Base-by-base conservation (phyloP, 2,113 vertebrate genomes). In the Ceyx cyanopectus region DNA sequence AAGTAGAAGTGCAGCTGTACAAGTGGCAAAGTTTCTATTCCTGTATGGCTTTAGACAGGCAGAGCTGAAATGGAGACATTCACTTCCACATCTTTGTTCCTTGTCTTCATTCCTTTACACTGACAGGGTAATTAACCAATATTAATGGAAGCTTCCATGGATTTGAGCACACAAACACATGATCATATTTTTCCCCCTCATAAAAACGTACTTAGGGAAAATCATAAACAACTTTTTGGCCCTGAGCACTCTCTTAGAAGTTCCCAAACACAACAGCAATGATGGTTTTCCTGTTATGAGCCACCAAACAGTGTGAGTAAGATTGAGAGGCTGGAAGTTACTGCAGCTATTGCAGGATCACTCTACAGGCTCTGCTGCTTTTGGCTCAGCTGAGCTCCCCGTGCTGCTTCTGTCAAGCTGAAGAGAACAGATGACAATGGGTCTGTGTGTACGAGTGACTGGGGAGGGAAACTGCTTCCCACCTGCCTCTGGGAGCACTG, bases 391-490 rank as follows among this genome's bases (percentile, higher is more conserved):
- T 90, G 29, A 46, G 50, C 14, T 73, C 56, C 54, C 58, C 7
- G 4, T 68, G 70, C 67, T 87, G 87, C 76, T 94, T 72, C 72
- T 73, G 61, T 73, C 90, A 87, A 91, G 43, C 60, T 87, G 66
- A 96, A 90, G 81, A 90, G 89, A 95, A 91, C 8, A 87, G 57
- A 94, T 78, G 50, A 92, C 90, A 91, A 90, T 58, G 37, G 88
- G 87, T 65, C 78, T 53, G 81, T 62, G 54, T 32, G 61, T 56
- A 81, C 0, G 2, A 88, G 53, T 41, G 73, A 50, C 54, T 89
- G 84, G 87, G 63, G 87, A 94, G 34, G 6, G 45, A 92, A 94
- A 56, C 68, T 95, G 75, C 66, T 92, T 94, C 81, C 80, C 89
- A 85, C 30, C 83, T 75, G 75, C 75, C 70, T 87, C 78, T 56